Conservation (phyloP, 2,888 invertebrate genomes). For the Trissonchulus latispiculum region DNA sequence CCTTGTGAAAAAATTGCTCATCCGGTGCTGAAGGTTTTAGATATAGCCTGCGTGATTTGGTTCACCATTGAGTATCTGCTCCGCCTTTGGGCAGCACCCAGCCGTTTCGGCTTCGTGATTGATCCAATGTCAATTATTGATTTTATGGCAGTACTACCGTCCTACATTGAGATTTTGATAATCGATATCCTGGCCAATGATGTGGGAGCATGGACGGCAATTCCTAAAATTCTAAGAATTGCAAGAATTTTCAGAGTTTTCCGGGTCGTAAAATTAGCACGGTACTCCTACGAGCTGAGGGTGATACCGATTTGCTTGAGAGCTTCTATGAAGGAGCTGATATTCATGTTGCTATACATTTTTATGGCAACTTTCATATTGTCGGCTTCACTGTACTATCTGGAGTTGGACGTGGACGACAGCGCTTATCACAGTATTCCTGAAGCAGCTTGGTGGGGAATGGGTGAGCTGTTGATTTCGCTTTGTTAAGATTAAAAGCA, state of each 20-base stretch:
- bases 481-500: too few species aligned
- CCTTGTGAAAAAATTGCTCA: not conserved
- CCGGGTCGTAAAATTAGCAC: conserved; percentile 1
- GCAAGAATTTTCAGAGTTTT: not conserved
- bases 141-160: not conserved
- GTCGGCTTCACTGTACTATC: not conserved
- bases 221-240: not conserved
- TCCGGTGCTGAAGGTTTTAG: not conserved
- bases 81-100: conserved; percentile 2
- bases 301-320: not conserved
- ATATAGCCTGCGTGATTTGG: not conserved
- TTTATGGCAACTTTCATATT: conserved; percentile 12
- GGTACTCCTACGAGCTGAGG: not conserved
- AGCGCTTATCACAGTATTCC: not conserved
- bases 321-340: not conserved
- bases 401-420: not conserved
- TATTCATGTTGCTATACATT: not conserved
- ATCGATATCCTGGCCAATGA: not conserved
- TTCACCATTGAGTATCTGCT: not conserved
- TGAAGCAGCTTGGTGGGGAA: not conserved
- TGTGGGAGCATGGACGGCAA: not conserved
- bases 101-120: not conserved
- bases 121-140: not conserved
- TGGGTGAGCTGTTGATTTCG: not conserved
- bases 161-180: not conserved